These are phyloP conservation scores for Alloscopus bannaensis DNA, from an alignment of 2,888 invertebrate species.

Conservation along the genomic window DNA sequence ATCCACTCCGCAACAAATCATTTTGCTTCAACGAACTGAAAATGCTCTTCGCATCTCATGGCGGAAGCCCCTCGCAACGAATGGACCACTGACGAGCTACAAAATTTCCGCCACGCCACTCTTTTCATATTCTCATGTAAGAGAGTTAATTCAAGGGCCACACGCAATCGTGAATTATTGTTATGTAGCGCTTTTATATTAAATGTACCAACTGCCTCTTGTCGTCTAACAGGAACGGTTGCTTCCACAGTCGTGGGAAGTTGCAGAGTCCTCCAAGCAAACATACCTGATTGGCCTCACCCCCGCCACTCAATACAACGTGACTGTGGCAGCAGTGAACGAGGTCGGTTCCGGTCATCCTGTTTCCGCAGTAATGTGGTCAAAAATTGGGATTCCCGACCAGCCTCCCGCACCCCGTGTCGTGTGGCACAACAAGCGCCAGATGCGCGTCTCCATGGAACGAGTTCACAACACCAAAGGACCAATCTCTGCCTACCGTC, in stretches of 20 bases:
- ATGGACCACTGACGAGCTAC: constrained; percentile 77
- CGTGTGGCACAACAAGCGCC: constrained; percentile 79
- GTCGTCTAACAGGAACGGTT: constrained; percentile 36
- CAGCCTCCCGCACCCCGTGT: constrained; percentile 82
- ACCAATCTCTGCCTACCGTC: constrained; percentile 84
- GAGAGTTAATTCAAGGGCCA: constrained; percentile 1
- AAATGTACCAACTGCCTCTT: not conserved
- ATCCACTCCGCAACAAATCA: constrained; percentile 82
- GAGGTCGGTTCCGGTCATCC: constrained; percentile 80
- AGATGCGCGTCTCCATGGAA: constrained; percentile 82
- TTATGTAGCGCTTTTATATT: not conserved
- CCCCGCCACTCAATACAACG: constrained; percentile 85
- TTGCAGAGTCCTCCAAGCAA: constrained; percentile 59
- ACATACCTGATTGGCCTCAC: constrained; percentile 78
- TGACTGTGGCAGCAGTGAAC: constrained; percentile 82
- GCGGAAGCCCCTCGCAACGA: constrained; percentile 77
- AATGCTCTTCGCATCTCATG: constrained; percentile 79
- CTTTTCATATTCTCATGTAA: constrained; percentile 74
- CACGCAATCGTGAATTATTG: too few relatives aligned
- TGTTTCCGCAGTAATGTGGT: constrained; percentile 80
- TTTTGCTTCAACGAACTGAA: constrained; percentile 80
- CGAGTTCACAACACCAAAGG: constrained; percentile 84
- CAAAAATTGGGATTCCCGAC: constrained; percentile 83
- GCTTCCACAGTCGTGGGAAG: constrained; percentile 66
- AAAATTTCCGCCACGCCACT: constrained; percentile 75